Conservation (phyloP, 92 coral and sea anemone genomes). For the Zoanthus gigantus region DNA sequence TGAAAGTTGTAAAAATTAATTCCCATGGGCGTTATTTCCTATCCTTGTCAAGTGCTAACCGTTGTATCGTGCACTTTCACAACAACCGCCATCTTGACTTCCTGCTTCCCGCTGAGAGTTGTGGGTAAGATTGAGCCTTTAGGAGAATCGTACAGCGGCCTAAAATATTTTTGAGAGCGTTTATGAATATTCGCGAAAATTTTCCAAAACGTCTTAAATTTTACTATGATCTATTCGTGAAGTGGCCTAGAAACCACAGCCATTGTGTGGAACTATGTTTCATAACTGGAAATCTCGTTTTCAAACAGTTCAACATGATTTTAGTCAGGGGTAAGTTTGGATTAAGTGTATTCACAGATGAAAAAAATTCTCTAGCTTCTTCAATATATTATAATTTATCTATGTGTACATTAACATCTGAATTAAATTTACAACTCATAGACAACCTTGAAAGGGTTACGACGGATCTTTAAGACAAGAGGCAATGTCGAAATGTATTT, state of each 20-base stretch:
- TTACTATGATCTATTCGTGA: not conserved
- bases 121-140: conserved; percentile 31
- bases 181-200: not conserved
- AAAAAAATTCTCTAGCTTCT: not conserved
- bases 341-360: too few species aligned
- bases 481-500: too few species aligned
- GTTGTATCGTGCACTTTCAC: not conserved
- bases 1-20: not conserved
- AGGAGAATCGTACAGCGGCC: conserved; percentile 24
- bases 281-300: conserved; percentile 91
- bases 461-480: too few species aligned
- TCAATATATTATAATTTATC: not conserved
- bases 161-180: not conserved
- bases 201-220: not conserved
- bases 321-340: conserved; percentile 86
- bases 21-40: not conserved
- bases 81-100: conserved; percentile 47
- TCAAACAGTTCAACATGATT: conserved; percentile 92
- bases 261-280: conserved; percentile 63
- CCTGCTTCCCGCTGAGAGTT: conserved; percentile 26
- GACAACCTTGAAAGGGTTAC: too few species aligned
- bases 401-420: not conserved
- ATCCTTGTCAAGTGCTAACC: not conserved
- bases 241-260: not conserved
- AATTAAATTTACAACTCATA: not conserved